These are phyloP conservation scores for Dasysyrphus tricinctus DNA, from an alignment of 2,888 invertebrate species.

Conservation along the genomic window DNA sequence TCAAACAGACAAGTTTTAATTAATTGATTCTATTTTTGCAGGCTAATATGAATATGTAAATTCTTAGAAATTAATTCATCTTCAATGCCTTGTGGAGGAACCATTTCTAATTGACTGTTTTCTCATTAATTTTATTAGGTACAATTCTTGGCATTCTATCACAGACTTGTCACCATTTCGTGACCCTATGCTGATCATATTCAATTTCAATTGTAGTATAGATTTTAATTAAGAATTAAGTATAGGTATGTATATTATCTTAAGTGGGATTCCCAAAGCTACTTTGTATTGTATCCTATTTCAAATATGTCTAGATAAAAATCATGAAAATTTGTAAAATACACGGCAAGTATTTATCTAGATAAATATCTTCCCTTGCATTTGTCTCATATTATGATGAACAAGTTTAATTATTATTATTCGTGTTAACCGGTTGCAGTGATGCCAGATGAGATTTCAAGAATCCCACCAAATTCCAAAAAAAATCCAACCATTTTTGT, in stretches of 20 bases:
- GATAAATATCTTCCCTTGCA: constrained; percentile 1
- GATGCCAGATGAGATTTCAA: too few species aligned
- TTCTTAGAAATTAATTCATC: neutral
- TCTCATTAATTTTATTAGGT: neutral
- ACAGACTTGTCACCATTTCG: constrained; percentile 1
- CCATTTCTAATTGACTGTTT: neutral
- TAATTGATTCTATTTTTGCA: too few species aligned
- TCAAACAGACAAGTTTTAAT: too few species aligned
- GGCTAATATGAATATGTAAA: neutral
- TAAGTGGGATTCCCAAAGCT: constrained; percentile 22
- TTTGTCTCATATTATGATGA: neutral
- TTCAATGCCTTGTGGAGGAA: neutral
- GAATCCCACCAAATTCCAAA: too few species aligned
- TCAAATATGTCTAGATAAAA: neutral
- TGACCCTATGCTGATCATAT: neutral
- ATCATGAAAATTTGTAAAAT: neutral
- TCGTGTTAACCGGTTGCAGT: neutral
- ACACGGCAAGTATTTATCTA: constrained; percentile 1
- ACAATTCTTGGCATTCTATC: neutral
- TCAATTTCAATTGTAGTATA: neutral
- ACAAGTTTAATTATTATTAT: neutral
- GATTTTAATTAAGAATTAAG: too few species aligned
- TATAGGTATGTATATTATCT: neutral
- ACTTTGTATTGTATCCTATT: constrained; percentile 13
- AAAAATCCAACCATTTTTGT: too few species aligned